Conservation (phyloP, 2,113 vertebrate species). For the Rousettus leschenaultii region DNA sequence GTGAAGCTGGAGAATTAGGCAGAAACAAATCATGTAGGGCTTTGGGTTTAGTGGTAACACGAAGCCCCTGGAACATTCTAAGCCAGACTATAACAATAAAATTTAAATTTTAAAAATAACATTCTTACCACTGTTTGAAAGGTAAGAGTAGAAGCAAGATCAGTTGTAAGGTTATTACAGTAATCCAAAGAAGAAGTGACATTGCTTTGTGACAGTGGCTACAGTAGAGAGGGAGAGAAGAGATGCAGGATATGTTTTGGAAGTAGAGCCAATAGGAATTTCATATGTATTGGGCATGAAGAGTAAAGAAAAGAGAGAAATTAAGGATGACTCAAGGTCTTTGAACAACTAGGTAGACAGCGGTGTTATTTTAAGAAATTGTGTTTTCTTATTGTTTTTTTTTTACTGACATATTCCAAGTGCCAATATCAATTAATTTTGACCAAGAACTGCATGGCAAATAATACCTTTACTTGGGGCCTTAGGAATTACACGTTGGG, state of each 20-base stretch:
- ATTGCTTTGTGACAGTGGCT: neutral
- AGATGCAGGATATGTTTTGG: neutral
- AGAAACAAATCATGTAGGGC: neutral
- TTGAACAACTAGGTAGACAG: neutral
- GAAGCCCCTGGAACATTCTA: neutral
- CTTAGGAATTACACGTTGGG: neutral
- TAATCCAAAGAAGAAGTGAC: neutral
- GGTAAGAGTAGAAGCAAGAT: neutral
- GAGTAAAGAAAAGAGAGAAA: neutral
- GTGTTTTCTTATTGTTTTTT: neutral
- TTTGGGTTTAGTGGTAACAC: neutral
- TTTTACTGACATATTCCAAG: neutral
- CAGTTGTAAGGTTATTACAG: neutral
- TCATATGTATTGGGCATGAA: neutral
- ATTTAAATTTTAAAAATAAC: neutral
- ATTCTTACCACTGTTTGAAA: neutral
- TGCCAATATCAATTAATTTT: neutral
- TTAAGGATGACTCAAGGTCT: neutral
- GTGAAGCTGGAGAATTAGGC: neutral
- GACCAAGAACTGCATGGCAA: neutral
- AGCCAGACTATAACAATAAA: neutral
- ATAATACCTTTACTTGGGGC: neutral
- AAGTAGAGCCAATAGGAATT: neutral
- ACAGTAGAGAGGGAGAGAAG: neutral
- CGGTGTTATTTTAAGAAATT: neutral